phyloP scores from a whole-genome alignment of 2,888 invertebrate species.

The Drosophila testacea region DNA sequence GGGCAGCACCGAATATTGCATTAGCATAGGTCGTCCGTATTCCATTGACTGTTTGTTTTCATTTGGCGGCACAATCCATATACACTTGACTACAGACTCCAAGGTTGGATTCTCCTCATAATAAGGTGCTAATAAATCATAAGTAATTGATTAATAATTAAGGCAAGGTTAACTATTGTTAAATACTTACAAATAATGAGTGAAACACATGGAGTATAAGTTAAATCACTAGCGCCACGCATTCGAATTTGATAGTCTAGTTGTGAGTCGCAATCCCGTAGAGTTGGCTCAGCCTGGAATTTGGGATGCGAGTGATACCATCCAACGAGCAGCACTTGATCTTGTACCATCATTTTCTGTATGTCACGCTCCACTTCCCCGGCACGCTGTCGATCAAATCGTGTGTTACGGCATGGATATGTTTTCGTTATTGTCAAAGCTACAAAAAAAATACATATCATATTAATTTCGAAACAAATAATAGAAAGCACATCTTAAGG shows the following conservation, averaged over 20 bases:
- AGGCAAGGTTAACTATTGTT: neutral
- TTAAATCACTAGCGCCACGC: conserved; percentile 95
- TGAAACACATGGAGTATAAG: conserved; percentile 97
- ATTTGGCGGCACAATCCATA: conserved; percentile 98
- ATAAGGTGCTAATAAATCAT: conserved; percentile 90
- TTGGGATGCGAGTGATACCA: conserved; percentile 98
- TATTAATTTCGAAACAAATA: neutral
- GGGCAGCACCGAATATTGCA: conserved; percentile 93
- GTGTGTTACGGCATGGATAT: conserved; percentile 94
- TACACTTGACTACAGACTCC: conserved; percentile 93
- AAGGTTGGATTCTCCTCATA: conserved; percentile 92
- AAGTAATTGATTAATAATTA: neutral
- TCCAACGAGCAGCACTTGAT: conserved; percentile 93
- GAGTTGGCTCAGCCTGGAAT: conserved; percentile 94
- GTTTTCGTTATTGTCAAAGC: conserved; percentile 94
- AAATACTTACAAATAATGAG: conserved; percentile 94
- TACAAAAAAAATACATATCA: conserved; percentile 82
- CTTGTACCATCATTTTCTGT: conserved; percentile 92
- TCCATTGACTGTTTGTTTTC: conserved; percentile 94
- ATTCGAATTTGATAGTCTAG: conserved; percentile 97
- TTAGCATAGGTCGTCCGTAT: conserved; percentile 95
- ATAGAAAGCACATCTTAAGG: conserved; percentile 13
- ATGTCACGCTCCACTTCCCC: conserved; percentile 93
- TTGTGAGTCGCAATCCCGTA: conserved; percentile 95
- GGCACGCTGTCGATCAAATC: conserved; percentile 91